A percentile compares a stretch with the other conserved stretches of the same genome.
phyloP scores from a whole-genome alignment of 1,140 invertebrate species.

The Drosophila albomicans region DNA sequence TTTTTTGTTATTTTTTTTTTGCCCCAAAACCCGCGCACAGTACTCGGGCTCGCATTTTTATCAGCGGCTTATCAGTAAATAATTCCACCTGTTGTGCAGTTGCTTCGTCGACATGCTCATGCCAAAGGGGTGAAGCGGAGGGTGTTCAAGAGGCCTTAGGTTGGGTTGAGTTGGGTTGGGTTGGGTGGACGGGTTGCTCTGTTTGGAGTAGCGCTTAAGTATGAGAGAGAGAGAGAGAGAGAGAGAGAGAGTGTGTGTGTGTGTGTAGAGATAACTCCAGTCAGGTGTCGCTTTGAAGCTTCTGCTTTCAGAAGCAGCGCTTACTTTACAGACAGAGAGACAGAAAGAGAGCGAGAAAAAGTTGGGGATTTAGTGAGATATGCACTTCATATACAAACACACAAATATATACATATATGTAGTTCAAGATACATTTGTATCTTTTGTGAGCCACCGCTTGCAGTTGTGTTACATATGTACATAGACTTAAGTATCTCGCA shows the following conservation, averaged over 20 bases:
- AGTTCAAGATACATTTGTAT: slow-evolving; percentile 48
- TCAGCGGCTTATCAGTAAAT: slow-evolving; percentile 82
- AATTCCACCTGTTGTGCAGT: slow-evolving; percentile 76
- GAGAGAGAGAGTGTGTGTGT: slow-evolving; percentile 37
- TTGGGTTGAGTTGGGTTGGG: neutral
- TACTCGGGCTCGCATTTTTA: slow-evolving; percentile 54
- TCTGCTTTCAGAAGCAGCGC: slow-evolving; percentile 52
- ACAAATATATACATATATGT: neutral
- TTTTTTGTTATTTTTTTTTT: neutral
- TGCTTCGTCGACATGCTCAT: neutral
- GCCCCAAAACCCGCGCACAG: slow-evolving; percentile 38
- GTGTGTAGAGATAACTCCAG: slow-evolving; percentile 61
- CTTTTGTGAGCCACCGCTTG: slow-evolving; percentile 48
- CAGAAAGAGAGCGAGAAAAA: slow-evolving; percentile 2
- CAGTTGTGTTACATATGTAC: slow-evolving; percentile 23
- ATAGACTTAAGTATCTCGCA: slow-evolving; percentile 28
- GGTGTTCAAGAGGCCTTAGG: neutral
- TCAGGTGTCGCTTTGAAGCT: slow-evolving; percentile 53
- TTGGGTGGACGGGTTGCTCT: neutral
- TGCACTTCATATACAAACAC: neutral
- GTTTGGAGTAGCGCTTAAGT: slow-evolving; percentile 39
- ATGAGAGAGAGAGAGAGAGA: neutral
- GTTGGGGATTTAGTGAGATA: neutral
- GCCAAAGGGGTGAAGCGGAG: neutral
- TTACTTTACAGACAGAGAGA: slow-evolving; percentile 31